Evolutionary conservation across 2,113 vertebrate genomes (phyloP).

Genomic region (Amia ocellicauda): DNA sequence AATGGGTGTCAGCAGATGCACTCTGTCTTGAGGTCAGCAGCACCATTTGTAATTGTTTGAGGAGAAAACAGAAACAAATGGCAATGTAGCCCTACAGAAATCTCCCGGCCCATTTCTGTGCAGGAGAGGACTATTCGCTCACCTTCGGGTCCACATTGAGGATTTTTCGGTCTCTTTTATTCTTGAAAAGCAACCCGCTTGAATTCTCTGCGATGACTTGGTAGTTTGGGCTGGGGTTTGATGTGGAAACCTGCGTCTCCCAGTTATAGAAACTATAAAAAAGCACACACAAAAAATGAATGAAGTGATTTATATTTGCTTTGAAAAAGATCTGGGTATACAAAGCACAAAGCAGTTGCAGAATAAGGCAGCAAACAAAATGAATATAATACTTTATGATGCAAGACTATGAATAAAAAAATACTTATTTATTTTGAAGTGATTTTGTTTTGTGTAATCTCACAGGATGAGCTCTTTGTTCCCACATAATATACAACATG

Average conservation of each 20-base stretch:
- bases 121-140: too few species aligned
- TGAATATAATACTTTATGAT: too few species aligned
- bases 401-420: too few species aligned
- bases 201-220: slow-evolving; percentile 73
- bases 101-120: too few species aligned
- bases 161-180: slow-evolving; percentile 72
- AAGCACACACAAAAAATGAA: slow-evolving; percentile 1
- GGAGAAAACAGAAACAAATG: slow-evolving; percentile 20
- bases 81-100: too few species aligned
- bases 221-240: slow-evolving; percentile 75
- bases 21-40: slow-evolving; percentile 1
- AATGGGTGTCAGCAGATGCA: slow-evolving; percentile 36
- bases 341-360: background rate
- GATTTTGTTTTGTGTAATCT: too few species aligned
- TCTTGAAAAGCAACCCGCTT: slow-evolving; percentile 76
- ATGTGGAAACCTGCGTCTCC: slow-evolving; percentile 65
- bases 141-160: slow-evolving; percentile 80
- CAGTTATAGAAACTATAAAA: slow-evolving; percentile 81
- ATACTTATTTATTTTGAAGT: too few species aligned
- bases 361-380: too few species aligned
- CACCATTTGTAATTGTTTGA: slow-evolving; percentile 24
- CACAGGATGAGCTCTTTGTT: too few species aligned
- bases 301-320: too few species aligned
- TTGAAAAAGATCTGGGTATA: background rate
- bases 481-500: too few species aligned